Percentiles rank a stretch among this genome's conserved stretches.
Conservation (phyloP, 2,888 invertebrate genomes). For the Scaeva pyrastri region DNA sequence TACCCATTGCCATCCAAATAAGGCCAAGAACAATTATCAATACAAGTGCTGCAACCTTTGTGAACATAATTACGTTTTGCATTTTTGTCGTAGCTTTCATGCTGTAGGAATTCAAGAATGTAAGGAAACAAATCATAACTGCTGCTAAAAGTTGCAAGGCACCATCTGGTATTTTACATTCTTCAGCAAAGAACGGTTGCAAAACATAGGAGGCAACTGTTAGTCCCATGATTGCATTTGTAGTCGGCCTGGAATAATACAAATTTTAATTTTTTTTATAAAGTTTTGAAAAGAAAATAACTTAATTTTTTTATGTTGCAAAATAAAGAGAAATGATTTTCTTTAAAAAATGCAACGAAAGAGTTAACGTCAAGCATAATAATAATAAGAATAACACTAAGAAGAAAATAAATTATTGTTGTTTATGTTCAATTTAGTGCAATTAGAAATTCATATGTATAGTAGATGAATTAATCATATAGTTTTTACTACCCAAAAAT, state of each 20-base stretch:
- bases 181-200: constrained; percentile 91
- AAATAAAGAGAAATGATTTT: too few species aligned
- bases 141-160: constrained; percentile 91
- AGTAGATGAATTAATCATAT: too few species aligned
- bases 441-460: too few species aligned
- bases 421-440: too few species aligned
- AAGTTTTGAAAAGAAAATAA: not conserved
- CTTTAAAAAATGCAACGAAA: too few species aligned
- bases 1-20: constrained; percentile 89
- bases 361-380: too few species aligned
- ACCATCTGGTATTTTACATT: constrained; percentile 89
- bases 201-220: constrained; percentile 97
- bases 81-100: constrained; percentile 93
- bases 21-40: constrained; percentile 93
- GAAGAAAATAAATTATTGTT: too few species aligned
- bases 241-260: constrained; percentile 90
- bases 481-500: too few species aligned
- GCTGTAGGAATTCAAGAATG: constrained; percentile 95
- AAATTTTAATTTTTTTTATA: not conserved
- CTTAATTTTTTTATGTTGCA: too few species aligned
- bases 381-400: too few species aligned
- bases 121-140: constrained; percentile 92
- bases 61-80: constrained; percentile 96
- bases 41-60: constrained; percentile 93
- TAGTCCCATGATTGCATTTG: constrained; percentile 97